Conservation (phyloP, 2,888 invertebrate species). For the Idaea aversata region DNA sequence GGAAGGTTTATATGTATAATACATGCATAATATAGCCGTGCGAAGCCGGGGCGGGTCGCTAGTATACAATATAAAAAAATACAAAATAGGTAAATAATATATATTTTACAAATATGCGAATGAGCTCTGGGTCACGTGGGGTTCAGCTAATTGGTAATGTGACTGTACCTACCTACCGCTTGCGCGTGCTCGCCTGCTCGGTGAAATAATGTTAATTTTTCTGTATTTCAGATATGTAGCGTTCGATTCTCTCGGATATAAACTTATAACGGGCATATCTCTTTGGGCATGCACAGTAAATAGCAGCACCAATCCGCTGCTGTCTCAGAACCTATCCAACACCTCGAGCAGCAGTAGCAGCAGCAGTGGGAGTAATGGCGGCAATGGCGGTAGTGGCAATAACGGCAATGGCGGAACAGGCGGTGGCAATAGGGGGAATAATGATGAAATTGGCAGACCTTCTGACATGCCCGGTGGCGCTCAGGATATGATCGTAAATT, state of each 20-base stretch:
- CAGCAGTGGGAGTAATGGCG: slow-evolving; percentile 38
- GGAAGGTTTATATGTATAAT: too few species aligned
- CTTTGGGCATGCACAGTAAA: slow-evolving; percentile 49
- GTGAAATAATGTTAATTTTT: slow-evolving; percentile 17
- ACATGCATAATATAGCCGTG: too few species aligned
- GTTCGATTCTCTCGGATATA: slow-evolving; percentile 90
- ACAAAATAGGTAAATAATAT: too few species aligned
- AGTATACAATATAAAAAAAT: too few species aligned
- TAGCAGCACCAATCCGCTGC: slow-evolving; percentile 38
- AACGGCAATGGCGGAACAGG: background rate
- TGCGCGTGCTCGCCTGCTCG: too few species aligned
- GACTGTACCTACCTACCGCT: too few species aligned
- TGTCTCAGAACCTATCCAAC: slow-evolving; percentile 46
- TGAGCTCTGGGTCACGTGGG: too few species aligned
- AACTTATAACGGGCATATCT: slow-evolving; percentile 91
- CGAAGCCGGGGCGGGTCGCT: too few species aligned
- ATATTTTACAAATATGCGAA: too few species aligned
- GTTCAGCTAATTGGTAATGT: too few species aligned
- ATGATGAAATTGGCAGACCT: slow-evolving; percentile 27
- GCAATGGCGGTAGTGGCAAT: slow-evolving; percentile 7
- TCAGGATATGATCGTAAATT: slow-evolving; percentile 71
- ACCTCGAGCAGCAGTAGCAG: slow-evolving; percentile 45
- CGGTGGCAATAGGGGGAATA: slow-evolving; percentile 1
- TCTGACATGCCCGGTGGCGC: slow-evolving; percentile 51
- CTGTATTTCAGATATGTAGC: slow-evolving; percentile 85